Percentiles rank a stretch among this genome's conserved stretches.
Conservation (phyloP, 2,888 invertebrate species). For the Vanessa cardui region DNA sequence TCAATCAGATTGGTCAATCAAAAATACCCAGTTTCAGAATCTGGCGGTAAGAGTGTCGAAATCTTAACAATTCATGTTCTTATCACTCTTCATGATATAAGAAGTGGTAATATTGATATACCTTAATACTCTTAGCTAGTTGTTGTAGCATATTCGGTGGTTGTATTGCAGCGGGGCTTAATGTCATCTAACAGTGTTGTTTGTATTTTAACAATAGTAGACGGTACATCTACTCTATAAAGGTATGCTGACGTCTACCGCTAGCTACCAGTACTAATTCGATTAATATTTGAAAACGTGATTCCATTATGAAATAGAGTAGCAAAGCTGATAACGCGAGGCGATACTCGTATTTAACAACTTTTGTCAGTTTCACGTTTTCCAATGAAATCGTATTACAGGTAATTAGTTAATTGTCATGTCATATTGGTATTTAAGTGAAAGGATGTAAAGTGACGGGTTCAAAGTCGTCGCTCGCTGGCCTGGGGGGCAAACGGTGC, state of each 20-base stretch:
- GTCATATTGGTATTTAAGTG: slow-evolving; percentile 53
- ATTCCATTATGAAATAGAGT: neutral
- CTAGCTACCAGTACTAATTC: slow-evolving; percentile 37
- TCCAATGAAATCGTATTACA: slow-evolving; percentile 18
- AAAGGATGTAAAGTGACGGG: slow-evolving; percentile 81
- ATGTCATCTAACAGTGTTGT: slow-evolving; percentile 22
- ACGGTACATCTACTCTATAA: slow-evolving; percentile 35
- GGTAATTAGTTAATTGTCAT: slow-evolving; percentile 10
- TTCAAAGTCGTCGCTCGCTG: slow-evolving; percentile 84
- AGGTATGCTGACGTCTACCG: slow-evolving; percentile 31
- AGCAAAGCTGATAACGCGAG: neutral
- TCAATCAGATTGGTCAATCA: too few species aligned
- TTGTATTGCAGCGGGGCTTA: neutral
- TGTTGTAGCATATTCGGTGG: neutral
- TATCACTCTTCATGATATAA: neutral
- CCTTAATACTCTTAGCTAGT: slow-evolving; percentile 13
- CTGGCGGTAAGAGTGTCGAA: neutral
- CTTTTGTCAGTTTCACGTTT: slow-evolving; percentile 14
- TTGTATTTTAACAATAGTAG: slow-evolving; percentile 29
- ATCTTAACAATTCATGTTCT: neutral
- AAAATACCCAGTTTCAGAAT: too few species aligned
- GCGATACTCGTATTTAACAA: neutral
- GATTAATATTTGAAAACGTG: slow-evolving; percentile 28
- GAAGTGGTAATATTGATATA: slow-evolving; percentile 3
- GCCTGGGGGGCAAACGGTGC: slow-evolving; percentile 80